phyloP scores from a whole-genome alignment of 2,797 vertebrate species.

The Eleutherodactylus coqui region DNA sequence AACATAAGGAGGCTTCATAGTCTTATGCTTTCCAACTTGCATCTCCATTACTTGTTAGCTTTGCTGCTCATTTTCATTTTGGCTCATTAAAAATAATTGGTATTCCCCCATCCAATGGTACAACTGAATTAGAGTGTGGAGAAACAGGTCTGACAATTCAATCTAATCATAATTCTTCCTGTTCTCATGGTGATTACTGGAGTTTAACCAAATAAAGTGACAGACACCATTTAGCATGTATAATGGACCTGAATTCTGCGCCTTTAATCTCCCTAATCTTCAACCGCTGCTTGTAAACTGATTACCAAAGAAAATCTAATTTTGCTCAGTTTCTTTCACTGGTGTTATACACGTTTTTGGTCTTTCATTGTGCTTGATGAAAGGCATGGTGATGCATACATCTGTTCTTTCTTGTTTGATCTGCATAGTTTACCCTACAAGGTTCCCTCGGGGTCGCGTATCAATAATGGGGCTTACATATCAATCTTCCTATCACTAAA shows the following conservation, averaged over 20 bases:
- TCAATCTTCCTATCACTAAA: neutral
- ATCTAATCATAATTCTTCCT: constrained; percentile 56
- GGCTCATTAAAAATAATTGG: constrained; percentile 36
- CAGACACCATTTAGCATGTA: constrained; percentile 89
- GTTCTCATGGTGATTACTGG: constrained; percentile 71
- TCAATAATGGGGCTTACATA: neutral
- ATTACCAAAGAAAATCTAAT: constrained; percentile 94
- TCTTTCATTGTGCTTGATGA: constrained; percentile 92
- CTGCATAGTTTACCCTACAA: constrained; percentile 69
- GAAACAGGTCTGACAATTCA: constrained; percentile 65
- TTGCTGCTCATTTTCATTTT: neutral
- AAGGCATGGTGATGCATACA: constrained; percentile 86
- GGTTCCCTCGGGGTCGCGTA: neutral
- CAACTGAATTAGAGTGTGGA: constrained; percentile 41
- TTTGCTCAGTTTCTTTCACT: constrained; percentile 74
- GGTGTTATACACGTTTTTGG: constrained; percentile 78
- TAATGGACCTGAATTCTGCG: constrained; percentile 75
- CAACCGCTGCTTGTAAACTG: constrained; percentile 90
- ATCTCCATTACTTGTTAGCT: neutral
- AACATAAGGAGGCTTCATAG: neutral
- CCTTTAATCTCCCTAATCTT: constrained; percentile 93
- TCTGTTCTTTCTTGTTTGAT: constrained; percentile 84
- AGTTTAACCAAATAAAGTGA: constrained; percentile 83
- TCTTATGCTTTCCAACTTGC: neutral
- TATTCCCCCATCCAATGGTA: constrained; percentile 31